Evolutionary conservation across 2,888 invertebrate species (phyloP), one percentile per base, ranked within the genome.

Genomic region (Myathropa florea): DNA sequence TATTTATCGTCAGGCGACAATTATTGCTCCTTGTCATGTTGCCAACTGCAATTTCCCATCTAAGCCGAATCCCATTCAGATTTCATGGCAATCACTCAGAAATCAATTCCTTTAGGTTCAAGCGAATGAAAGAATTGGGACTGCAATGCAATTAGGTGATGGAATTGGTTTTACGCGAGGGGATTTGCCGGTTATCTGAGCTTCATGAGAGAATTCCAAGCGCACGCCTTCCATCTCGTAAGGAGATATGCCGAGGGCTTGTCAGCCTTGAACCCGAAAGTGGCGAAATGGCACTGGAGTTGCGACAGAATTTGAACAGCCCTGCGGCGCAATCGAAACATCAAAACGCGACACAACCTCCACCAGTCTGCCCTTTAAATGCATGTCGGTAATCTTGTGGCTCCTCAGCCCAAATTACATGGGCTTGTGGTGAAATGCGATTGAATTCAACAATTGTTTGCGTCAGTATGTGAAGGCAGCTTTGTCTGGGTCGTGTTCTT

Each of bases 401-500:
- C 12, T 39, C 4, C 6, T n/a, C 46, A 46, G 14, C 3, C 14
- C n/a, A n/a, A 39, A 2, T 39, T 14, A 39, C 39, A 39, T 39
- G 12, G 4, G 46, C 46, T 46, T n/a, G 46, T 4, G 55, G n/a
- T 14, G 26, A 46, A 24, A 53, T 53, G 21, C 28, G 61, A 72
- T 72, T 61, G 61, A 61, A 72, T 61, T 46, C 53, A 72, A 21
- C 72, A 72, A 71, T 71, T 71, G 71, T 39, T 10, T 71, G 23
- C 14, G 61, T 63, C 61, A 72, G 63, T 72, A 72, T 53, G 30
- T 72, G 30, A n/a, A 10, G 33, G 63, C n/a, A 24, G 30, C 72
- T 46, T 53, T 1, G 53, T 46, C 46, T n/a, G 46, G 2, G 18
- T 46, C 18, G 7, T n/a, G 18, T 46, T 46, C 46, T 0, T 14